Evolutionary conservation across 1,140 invertebrate species (phyloP).

Genomic region (Megalopta genalis): DNA sequence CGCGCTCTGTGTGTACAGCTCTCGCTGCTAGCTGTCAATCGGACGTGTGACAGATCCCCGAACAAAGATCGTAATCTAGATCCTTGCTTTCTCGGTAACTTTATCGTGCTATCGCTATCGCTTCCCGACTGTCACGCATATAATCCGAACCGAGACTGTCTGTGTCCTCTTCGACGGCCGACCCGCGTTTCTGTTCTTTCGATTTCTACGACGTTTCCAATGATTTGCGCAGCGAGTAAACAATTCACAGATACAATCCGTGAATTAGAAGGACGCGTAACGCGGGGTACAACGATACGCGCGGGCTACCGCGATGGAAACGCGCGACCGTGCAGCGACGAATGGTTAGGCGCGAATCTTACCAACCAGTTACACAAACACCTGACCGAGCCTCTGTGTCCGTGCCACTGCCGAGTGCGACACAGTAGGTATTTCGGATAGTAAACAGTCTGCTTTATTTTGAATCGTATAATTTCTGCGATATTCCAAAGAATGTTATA

Average conservation of each 20-base stretch:
- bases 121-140: background rate
- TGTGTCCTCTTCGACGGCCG: background rate
- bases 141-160: background rate
- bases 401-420: background rate
- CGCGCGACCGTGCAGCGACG: background rate
- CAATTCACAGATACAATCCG: background rate
- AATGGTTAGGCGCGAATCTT: conserved; percentile 13
- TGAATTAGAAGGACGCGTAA: background rate
- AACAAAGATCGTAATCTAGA: conserved; percentile 15
- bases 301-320: background rate
- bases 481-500: no score
- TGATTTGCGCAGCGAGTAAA: background rate
- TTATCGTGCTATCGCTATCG: background rate
- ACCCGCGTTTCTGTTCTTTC: background rate
- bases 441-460: no score
- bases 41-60: conserved; percentile 57
- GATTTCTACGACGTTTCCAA: background rate
- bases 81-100: background rate
- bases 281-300: background rate
- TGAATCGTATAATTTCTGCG: no score
- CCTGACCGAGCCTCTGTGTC: background rate
- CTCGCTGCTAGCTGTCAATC: conserved; percentile 54
- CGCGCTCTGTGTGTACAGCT: conserved; percentile 29
- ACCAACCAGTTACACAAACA: conserved; percentile 22
- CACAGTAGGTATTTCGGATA: background rate